A percentile compares a stretch with the other conserved stretches of the same genome.
These are phyloP conservation scores for Philereme vetulata DNA, from an alignment of 2,888 invertebrate genomes.

Conservation along the genomic window DNA sequence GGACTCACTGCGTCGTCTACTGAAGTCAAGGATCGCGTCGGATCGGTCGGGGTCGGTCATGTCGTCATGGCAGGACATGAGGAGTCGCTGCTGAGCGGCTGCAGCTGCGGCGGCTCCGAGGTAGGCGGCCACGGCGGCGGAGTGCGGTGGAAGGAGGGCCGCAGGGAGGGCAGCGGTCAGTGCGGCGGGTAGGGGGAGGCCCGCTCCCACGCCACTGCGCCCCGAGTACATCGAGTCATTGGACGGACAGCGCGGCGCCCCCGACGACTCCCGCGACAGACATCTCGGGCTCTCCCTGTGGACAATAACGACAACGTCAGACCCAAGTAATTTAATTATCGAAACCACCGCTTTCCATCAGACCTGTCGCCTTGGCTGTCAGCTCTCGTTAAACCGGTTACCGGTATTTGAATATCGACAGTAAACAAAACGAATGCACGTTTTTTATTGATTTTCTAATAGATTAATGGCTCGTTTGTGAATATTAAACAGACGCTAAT, in stretches of 20 bases:
- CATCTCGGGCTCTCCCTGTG: slow-evolving; percentile 93
- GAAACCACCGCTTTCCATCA: slow-evolving; percentile 38
- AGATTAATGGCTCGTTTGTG: slow-evolving; percentile 48
- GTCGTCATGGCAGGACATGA: slow-evolving; percentile 90
- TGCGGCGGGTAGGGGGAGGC: slow-evolving; percentile 81
- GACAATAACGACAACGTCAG: slow-evolving; percentile 69
- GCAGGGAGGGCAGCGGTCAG: slow-evolving; percentile 87
- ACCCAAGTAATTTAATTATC: slow-evolving; percentile 50
- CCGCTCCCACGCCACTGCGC: slow-evolving; percentile 83
- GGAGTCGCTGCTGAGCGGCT: slow-evolving; percentile 89
- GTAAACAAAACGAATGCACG: slow-evolving; percentile 51
- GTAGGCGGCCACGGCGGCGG: slow-evolving; percentile 92
- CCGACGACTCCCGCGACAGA: slow-evolving; percentile 91
- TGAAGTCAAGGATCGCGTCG: slow-evolving; percentile 90
- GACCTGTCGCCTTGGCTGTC: slow-evolving; percentile 32
- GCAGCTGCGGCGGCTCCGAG: slow-evolving; percentile 89
- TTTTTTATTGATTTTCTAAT: slow-evolving; percentile 47
- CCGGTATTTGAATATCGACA: slow-evolving; percentile 53
- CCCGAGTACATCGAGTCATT: slow-evolving; percentile 90
- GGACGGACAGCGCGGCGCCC: slow-evolving; percentile 89
- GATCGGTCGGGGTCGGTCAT: slow-evolving; percentile 85
- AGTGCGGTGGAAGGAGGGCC: slow-evolving; percentile 90
- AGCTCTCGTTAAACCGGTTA: slow-evolving; percentile 50
- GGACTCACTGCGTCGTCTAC: slow-evolving; percentile 86
- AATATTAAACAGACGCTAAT: slow-evolving; percentile 45